Conservation (phyloP, 2,113 vertebrate species). For the Eublepharis macularius region DNA sequence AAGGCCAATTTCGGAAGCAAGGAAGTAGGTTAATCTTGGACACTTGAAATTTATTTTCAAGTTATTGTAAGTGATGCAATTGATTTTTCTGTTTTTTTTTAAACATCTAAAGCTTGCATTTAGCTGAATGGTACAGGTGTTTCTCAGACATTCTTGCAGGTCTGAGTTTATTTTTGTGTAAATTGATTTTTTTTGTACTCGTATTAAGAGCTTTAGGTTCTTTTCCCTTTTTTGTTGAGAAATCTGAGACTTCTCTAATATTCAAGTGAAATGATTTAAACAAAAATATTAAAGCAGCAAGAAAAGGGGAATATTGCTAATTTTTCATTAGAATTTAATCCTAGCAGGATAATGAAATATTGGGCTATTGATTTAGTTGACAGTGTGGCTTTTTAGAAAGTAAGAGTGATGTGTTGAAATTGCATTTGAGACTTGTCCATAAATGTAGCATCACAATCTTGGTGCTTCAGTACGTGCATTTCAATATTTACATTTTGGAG, state of each 20-base stretch:
- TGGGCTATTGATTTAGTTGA: neutral
- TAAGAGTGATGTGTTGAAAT: neutral
- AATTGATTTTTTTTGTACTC: slow-evolving; percentile 2
- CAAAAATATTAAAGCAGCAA: fast-evolving
- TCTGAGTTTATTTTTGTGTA: slow-evolving; percentile 29
- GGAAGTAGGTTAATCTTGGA: neutral
- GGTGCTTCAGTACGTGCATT: neutral
- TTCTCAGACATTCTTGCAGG: slow-evolving; percentile 17
- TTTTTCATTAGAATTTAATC: neutral
- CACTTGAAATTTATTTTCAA: neutral
- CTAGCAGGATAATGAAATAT: neutral
- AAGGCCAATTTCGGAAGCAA: neutral
- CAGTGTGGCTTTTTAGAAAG: neutral
- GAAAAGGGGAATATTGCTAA: neutral
- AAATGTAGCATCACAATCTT: neutral
- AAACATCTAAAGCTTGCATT: neutral
- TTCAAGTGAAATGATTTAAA: neutral
- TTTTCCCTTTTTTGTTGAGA: neutral
- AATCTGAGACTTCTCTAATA: neutral
- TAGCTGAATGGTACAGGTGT: neutral
- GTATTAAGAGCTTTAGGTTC: neutral
- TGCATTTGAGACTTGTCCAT: neutral
- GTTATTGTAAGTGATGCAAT: neutral
- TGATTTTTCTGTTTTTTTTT: neutral
- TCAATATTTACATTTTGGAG: neutral